These are phyloP conservation scores for Nansenia antarctica DNA, from an alignment of 2,113 vertebrate species.

Conservation along the genomic window DNA sequence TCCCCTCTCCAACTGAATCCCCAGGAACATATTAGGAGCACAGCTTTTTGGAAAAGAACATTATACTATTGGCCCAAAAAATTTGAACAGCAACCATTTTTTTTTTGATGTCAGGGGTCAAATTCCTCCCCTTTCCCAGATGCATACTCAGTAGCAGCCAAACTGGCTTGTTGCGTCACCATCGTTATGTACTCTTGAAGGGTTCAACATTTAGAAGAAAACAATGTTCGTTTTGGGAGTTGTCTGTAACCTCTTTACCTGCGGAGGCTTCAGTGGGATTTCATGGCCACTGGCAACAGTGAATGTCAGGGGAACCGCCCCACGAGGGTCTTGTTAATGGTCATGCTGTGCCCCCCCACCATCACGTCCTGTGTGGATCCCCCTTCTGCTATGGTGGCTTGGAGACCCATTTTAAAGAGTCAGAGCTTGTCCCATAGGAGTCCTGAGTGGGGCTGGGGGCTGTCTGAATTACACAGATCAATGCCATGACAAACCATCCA, in stretches of 20 bases:
- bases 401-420: not conserved
- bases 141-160: constrained; percentile 56
- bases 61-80: constrained; percentile 66
- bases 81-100: constrained; percentile 63
- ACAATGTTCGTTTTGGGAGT: constrained; percentile 46
- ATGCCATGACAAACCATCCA: not conserved
- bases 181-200: constrained; percentile 29
- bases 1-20: constrained; percentile 23
- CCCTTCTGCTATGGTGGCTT: constrained; percentile 6
- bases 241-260: constrained; percentile 21
- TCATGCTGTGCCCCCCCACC: not conserved
- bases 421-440: not conserved
- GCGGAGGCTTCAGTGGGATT: constrained; percentile 6
- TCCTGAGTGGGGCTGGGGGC: not conserved
- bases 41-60: constrained; percentile 68
- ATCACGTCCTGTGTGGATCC: not conserved
- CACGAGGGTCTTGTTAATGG: constrained; percentile 2
- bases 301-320: not conserved
- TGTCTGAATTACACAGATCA: constrained; percentile 18
- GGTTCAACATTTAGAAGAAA: constrained; percentile 62
- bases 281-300: not conserved
- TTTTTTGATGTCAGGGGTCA: constrained; percentile 66
- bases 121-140: constrained; percentile 68
- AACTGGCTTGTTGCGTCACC: constrained; percentile 48
- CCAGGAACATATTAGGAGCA: constrained; percentile 48